Evolutionary conservation across 2,888 invertebrate species (phyloP), one percentile per base, ranked within the genome.

Genomic region (Pristionchus entomophagus): DNA sequence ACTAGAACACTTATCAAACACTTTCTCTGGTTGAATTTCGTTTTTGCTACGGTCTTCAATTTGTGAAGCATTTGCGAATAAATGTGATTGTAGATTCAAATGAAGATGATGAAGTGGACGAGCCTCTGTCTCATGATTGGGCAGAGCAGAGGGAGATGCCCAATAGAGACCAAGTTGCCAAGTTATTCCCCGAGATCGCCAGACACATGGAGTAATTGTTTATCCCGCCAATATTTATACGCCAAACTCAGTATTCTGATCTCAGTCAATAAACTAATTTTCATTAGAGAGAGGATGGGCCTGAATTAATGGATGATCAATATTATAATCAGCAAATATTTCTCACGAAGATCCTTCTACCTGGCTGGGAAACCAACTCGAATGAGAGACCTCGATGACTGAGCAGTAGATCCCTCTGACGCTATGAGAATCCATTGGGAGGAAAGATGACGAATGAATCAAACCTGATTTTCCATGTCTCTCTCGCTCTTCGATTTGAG

Each of bases 141-240:
- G 78, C 78, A 1, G 78, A 78, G 26, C 45, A 49, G 78, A 78
- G 78, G 32, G 49, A 45, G 35, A 78, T 78, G 78, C 78, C 78
- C 29, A 78, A 78, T 51, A 45, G 78, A 78, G 78, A 78, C 49
- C 78, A 78, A 51, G 78, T 78, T 12, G 78, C 78, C 38, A 29
- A 32, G 26, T 26, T 78, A 49, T 78, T 78, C 78, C 78, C 78
- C 38, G 78, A 78, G 29, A 78, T 78, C n/a, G 78, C 78, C 49
- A 45, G 49, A 49, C 78, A 78, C n/a, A 78, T 78, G 45, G 78
- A 78, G 19, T 78, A 49, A 38, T 12, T 32, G 32, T 14, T 8
- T 32, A 32, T 62, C 29, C n/a, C n/a, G 17, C 62, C 17, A 62
- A 32, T 62, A 62, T 62, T 62, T 62, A 62, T 62, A 32, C 62